Conservation (phyloP, 2,797 vertebrate species). For the Enteromius fasciolatus region DNA sequence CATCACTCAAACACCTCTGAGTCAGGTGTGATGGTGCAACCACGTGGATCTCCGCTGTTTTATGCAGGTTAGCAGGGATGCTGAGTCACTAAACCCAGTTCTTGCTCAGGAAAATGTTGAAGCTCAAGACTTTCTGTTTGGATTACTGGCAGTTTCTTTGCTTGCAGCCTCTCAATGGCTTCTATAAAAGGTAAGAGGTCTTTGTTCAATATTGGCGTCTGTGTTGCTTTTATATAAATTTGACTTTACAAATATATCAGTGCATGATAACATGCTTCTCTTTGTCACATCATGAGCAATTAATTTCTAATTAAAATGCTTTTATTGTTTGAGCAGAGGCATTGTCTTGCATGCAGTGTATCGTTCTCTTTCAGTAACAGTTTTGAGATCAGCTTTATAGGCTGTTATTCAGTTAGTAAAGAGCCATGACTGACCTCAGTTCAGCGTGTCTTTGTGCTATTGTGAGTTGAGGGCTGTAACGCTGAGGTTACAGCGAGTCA, state of each 20-base stretch:
- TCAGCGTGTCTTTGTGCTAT: constrained; percentile 28
- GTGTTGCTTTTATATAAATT: neutral
- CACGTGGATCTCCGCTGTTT: constrained; percentile 27
- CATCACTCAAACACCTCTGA: neutral
- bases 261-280: neutral
- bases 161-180: constrained; percentile 89
- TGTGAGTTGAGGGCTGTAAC: constrained; percentile 46
- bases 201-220: neutral
- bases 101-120: constrained; percentile 84
- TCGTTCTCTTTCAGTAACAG: neutral
- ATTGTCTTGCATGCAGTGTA: neutral
- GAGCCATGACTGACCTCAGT: constrained; percentile 22
- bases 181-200: constrained; percentile 90
- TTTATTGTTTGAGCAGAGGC: neutral
- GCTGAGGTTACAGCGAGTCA: constrained; percentile 63
- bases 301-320: neutral
- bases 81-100: constrained; percentile 14
- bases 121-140: constrained; percentile 95
- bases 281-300: neutral
- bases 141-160: constrained; percentile 98
- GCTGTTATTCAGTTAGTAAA: constrained; percentile 15
- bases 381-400: neutral
- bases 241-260: neutral
- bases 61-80: constrained; percentile 18
- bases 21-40: constrained; percentile 45